Evolutionary conservation across 2,113 vertebrate species (phyloP).

Genomic region (Gadus macrocephalus): DNA sequence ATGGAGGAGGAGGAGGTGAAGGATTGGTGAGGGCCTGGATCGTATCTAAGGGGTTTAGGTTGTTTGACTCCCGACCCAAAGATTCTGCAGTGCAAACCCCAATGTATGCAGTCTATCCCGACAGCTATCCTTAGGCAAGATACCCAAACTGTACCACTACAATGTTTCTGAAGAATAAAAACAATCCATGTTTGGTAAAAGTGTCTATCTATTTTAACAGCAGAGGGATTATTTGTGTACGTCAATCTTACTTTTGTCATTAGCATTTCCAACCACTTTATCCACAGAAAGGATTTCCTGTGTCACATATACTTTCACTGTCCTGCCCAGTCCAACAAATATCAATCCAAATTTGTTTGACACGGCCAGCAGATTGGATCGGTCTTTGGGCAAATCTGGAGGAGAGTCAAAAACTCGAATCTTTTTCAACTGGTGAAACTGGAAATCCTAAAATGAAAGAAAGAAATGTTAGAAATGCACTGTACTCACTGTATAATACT

Average conservation of each 20-base stretch:
- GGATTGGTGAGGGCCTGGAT: no score
- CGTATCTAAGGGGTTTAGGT: no score
- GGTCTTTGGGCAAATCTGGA: constrained; percentile 80
- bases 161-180: not conserved
- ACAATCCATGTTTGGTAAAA: not conserved
- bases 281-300: constrained; percentile 79
- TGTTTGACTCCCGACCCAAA: not conserved
- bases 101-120: not conserved
- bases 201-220: not conserved
- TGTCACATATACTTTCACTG: constrained; percentile 82
- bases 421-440: constrained; percentile 94
- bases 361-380: constrained; percentile 79
- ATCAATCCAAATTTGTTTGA: constrained; percentile 91
- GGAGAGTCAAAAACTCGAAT: constrained; percentile 81
- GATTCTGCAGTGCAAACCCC: no score
- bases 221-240: not conserved
- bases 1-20: not conserved
- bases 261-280: constrained; percentile 78
- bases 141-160: not conserved
- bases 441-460: constrained; percentile 81
- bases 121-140: no score
- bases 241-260: constrained; percentile 78
- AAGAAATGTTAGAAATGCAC: not conserved
- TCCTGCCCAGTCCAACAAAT: constrained; percentile 78
- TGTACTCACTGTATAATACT: not conserved